Evolutionary conservation across 2,888 invertebrate genomes (phyloP), one percentile per base, ranked within the genome.

Genomic region (Nomada ferruginata): DNA sequence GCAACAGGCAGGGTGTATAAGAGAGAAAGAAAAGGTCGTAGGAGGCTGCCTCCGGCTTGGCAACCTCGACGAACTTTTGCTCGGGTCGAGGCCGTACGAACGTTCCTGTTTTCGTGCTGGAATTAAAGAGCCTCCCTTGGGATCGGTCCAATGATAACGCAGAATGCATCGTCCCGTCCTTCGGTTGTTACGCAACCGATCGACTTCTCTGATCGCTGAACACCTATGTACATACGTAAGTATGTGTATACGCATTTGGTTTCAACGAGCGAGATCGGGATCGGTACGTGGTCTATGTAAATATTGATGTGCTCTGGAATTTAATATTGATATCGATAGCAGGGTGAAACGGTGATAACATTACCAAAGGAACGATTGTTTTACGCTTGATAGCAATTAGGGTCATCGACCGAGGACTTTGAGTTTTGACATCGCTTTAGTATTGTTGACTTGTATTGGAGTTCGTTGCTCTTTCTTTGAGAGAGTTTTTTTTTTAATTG

Each of bases 41-140:
- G 79, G 36, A 79, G 83, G 75, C 66, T 59, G 70, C 74, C 77
- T 71, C 85, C 77, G 66, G 69, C 83, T 82, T 83, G 80, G 80
- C 87, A 90, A 86, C 89, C 90, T 90, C 90, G 84, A 84, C 87
- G 88, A 89, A 90, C 88, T 88, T 86, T 87, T 85, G 86, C 84
- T 84, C 87, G 85, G 90, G 90, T 90, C 90, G 90, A 90, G 90
- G 90, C 87, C 90, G 90, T 85, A 76, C 77, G 78, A 82, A 52
- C 81, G 82, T 85, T 80, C 83, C 80, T 85, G 82, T 79, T 88
- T 88, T 83, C 83, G 42, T 77, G 77, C 73, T 82, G 77, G 82
- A 72, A 82, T 82, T 82, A 76, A 82, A 82, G 82, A 76, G 71
- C 82, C 64, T 77, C 73, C 60, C 36, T 66, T 52, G 59, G 82